A percentile compares a stretch with the other conserved stretches of the same genome.
These are phyloP conservation scores for Phenganax subtilis DNA, from an alignment of 92 coral and sea anemone species.

Conservation along the genomic window DNA sequence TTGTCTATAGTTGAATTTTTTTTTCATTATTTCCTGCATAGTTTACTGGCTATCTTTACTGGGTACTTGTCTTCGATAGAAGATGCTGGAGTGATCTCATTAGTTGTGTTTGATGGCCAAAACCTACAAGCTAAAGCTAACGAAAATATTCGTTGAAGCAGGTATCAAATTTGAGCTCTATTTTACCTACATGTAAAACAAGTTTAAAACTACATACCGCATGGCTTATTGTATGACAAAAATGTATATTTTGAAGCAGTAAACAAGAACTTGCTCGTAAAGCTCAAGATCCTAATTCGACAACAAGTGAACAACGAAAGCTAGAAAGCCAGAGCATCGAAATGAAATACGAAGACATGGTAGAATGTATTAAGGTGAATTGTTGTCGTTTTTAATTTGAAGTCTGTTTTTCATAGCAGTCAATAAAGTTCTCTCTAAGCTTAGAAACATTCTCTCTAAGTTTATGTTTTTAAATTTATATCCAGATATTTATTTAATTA, in stretches of 20 bases:
- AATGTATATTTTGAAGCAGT: not conserved
- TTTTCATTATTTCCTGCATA: not conserved
- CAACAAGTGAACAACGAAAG: slow-evolving; percentile 12
- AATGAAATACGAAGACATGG: slow-evolving; percentile 20
- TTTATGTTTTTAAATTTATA: no score
- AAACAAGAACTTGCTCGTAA: slow-evolving; percentile 7
- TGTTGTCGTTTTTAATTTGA: not conserved
- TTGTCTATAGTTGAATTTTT: not conserved
- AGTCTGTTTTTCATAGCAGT: not conserved
- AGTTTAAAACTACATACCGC: not conserved
- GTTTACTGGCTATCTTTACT: slow-evolving; percentile 9
- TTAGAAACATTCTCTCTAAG: no score
- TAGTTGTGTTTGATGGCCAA: not conserved
- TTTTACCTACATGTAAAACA: not conserved
- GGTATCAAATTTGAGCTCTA: not conserved
- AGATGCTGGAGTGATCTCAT: slow-evolving; percentile 7
- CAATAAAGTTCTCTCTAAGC: not conserved
- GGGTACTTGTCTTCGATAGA: slow-evolving; percentile 18
- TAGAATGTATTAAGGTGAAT: slow-evolving; percentile 19
- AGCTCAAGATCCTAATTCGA: not conserved
- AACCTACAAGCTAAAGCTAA: not conserved
- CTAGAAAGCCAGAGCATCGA: slow-evolving; percentile 15
- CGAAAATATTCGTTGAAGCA: not conserved
- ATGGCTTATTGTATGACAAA: slow-evolving; percentile 17
- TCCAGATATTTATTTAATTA: not conserved